These are phyloP conservation scores for Spialia ferax DNA, from an alignment of 2,888 invertebrate genomes.

Conservation along the genomic window DNA sequence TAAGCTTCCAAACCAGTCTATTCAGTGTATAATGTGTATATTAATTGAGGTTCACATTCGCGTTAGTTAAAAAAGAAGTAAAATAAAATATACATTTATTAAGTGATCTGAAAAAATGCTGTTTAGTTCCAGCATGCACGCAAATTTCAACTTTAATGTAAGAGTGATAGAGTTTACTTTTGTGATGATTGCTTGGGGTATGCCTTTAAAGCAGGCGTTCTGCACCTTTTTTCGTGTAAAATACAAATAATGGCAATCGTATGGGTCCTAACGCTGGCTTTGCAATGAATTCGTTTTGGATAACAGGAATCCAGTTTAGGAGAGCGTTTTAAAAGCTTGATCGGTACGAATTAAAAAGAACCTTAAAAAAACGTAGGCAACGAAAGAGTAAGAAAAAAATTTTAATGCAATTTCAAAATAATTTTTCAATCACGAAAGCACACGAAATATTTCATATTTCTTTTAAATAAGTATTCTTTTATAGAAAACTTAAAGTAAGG, in stretches of 20 bases:
- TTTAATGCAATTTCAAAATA: too few species aligned
- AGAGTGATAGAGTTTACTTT: background rate
- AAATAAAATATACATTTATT: slow-evolving; percentile 1
- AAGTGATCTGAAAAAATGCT: background rate
- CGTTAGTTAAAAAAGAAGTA: slow-evolving; percentile 12
- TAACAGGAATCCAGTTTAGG: slow-evolving; percentile 9
- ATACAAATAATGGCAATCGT: slow-evolving; percentile 50
- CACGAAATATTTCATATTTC: too few species aligned
- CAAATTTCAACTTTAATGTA: background rate
- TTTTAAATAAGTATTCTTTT: too few species aligned
- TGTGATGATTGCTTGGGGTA: background rate
- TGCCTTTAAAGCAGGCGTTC: background rate
- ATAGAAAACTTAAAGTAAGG: too few species aligned
- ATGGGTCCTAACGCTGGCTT: slow-evolving; percentile 31
- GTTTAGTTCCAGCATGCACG: background rate
- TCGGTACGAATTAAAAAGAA: too few species aligned
- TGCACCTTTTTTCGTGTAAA: slow-evolving; percentile 47
- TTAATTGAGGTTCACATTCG: slow-evolving; percentile 17
- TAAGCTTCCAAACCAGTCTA: slow-evolving; percentile 1
- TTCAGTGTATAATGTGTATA: slow-evolving; percentile 12
- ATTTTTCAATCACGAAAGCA: too few species aligned
- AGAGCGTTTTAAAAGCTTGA: slow-evolving; percentile 6
- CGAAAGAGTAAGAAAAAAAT: too few species aligned
- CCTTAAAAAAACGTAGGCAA: background rate
- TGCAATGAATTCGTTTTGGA: slow-evolving; percentile 33